phyloP scores from a whole-genome alignment of 2,113 vertebrate genomes.

The Bolborhynchus lineola region DNA sequence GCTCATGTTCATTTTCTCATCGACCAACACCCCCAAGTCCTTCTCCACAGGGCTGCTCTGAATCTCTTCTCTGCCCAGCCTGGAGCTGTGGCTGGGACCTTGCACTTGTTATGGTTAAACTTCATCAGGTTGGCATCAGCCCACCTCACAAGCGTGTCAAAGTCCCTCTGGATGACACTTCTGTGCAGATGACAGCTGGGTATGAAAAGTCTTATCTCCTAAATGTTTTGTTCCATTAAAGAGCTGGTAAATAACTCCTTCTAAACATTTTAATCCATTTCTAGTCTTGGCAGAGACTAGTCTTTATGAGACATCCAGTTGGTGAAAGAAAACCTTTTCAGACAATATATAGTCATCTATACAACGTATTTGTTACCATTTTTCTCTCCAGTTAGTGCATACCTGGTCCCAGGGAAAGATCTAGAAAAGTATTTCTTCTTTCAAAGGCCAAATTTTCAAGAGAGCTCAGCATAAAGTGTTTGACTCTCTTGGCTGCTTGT shows the following conservation, averaged over 20 bases:
- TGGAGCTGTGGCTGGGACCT: too few relatives aligned
- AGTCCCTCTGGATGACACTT: not conserved
- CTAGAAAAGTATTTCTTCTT: not conserved
- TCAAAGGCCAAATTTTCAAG: not conserved
- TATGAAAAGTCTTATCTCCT: not conserved
- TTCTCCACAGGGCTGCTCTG: too few relatives aligned
- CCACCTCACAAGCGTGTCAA: too few relatives aligned
- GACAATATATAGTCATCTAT: not conserved
- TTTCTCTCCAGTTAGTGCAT: not conserved
- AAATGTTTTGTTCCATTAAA: conserved; percentile 1
- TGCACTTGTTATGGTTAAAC: too few relatives aligned
- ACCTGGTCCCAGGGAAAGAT: not conserved
- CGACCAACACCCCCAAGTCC: too few relatives aligned
- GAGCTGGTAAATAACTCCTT: conserved; percentile 2
- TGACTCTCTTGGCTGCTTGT: not conserved
- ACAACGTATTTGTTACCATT: not conserved
- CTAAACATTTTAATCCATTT: conserved; percentile 8
- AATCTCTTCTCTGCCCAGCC: too few relatives aligned
- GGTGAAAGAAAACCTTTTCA: not conserved
- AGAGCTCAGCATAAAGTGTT: not conserved
- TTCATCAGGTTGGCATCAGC: too few relatives aligned
- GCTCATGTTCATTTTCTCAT: too few relatives aligned
- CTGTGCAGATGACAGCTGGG: not conserved
- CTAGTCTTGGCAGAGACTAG: not conserved
- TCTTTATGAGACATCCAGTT: not conserved